Evolutionary conservation across 2,888 invertebrate species (phyloP).

Genomic region (Imbricaverruca yamaguchii): DNA sequence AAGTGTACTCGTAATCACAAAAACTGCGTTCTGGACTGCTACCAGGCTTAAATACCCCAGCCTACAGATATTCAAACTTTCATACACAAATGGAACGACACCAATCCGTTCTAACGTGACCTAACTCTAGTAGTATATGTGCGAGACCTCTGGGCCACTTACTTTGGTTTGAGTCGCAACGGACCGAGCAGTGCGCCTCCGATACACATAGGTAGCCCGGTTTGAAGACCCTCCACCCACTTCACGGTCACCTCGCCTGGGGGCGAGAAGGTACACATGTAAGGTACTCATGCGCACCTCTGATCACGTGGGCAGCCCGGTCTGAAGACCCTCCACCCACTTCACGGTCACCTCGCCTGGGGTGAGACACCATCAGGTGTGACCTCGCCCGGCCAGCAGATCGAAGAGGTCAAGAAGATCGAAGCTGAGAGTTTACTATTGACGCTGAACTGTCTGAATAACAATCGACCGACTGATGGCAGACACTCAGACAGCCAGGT

Average conservation of each 20-base stretch:
- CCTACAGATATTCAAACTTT: too few species aligned
- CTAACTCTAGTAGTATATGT: background rate
- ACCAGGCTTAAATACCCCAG: background rate
- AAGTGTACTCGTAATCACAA: background rate
- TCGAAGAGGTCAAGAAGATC: too few species aligned
- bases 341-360: conserved; percentile 80
- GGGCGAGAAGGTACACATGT: too few species aligned
- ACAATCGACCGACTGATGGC: too few species aligned
- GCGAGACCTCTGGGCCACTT: background rate
- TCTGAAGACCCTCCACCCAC: conserved; percentile 96
- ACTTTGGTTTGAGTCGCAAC: conserved; percentile 53
- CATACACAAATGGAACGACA: too few species aligned
- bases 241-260: conserved; percentile 76
- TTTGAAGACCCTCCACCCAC: conserved; percentile 96
- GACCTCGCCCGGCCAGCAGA: too few species aligned
- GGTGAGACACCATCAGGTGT: too few species aligned
- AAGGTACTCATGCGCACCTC: conserved; percentile 55
- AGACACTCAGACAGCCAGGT: too few species aligned
- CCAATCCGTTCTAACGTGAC: too few species aligned
- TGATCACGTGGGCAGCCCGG: conserved; percentile 91
- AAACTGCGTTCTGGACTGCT: background rate
- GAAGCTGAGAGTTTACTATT: too few species aligned
- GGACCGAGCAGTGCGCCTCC: conserved; percentile 90
- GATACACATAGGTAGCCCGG: conserved; percentile 90
- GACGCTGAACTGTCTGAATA: too few species aligned